phyloP scores from a whole-genome alignment of 2,797 vertebrate genomes.

The Alcedo quadribrachys region DNA sequence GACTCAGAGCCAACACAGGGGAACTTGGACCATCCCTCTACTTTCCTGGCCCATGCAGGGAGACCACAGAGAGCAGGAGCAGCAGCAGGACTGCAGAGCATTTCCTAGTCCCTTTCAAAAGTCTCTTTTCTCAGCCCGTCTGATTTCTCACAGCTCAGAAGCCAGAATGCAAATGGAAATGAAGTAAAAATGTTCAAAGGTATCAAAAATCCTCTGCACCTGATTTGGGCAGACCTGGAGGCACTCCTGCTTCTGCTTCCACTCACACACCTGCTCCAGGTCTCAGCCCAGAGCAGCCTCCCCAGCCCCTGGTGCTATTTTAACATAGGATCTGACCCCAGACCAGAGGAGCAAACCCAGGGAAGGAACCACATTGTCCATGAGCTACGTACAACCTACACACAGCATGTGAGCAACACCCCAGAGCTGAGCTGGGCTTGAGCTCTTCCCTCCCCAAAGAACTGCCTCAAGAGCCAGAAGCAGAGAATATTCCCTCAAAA shows the following conservation, averaged over 20 bases:
- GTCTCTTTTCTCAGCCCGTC: background rate
- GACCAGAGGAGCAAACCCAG: background rate
- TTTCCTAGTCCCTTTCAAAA: background rate
- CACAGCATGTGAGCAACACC: accelerated
- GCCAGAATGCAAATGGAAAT: background rate
- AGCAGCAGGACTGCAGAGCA: background rate
- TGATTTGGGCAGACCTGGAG: background rate
- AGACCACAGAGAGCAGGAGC: background rate
- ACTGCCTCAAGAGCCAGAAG: background rate
- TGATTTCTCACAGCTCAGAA: background rate
- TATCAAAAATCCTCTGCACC: background rate
- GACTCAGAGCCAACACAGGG: background rate
- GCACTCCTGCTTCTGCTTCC: background rate
- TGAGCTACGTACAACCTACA: accelerated
- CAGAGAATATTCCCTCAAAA: background rate
- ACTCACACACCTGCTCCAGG: background rate
- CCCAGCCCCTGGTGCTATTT: background rate
- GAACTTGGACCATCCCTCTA: background rate
- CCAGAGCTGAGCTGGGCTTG: background rate
- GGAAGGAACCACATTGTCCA: accelerated
- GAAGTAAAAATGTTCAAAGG: background rate
- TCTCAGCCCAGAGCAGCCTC: background rate
- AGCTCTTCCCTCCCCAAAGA: background rate
- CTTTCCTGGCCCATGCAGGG: accelerated
- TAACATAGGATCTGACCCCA: accelerated